A percentile compares a stretch with the other conserved stretches of the same genome.
Evolutionary conservation across 2,113 vertebrate genomes (phyloP).

Genomic region (Phodopus roborovskii): DNA sequence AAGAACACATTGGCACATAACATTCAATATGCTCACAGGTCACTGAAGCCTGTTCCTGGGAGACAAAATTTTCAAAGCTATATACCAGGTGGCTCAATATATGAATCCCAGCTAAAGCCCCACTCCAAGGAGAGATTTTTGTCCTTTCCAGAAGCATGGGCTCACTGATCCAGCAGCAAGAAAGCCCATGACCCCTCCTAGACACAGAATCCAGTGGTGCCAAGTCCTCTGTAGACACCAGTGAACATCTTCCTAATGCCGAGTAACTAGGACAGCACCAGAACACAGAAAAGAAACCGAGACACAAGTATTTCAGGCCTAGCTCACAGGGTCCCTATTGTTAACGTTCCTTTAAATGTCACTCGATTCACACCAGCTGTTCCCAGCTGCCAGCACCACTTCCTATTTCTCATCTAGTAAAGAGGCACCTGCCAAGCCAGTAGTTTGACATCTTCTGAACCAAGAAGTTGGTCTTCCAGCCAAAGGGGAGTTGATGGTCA

Average conservation of each 20-base stretch:
- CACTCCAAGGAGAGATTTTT: neutral
- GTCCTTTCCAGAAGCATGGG: neutral
- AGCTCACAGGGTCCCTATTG: neutral
- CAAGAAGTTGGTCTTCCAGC: neutral
- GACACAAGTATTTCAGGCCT: neutral
- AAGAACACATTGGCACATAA: neutral
- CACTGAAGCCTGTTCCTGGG: neutral
- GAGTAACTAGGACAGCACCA: neutral
- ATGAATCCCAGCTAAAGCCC: neutral
- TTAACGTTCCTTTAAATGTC: conserved; percentile 59
- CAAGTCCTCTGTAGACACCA: neutral
- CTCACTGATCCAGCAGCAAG: neutral
- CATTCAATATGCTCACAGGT: neutral
- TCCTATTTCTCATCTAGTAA: conserved; percentile 46
- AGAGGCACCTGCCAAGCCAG: neutral
- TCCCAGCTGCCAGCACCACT: conserved; percentile 40
- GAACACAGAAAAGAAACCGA: neutral
- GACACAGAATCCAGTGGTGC: neutral
- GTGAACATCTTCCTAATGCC: neutral
- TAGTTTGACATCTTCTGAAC: neutral
- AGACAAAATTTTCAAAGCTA: conserved; percentile 3
- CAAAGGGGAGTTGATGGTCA: neutral
- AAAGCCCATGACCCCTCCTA: neutral
- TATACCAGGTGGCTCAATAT: neutral
- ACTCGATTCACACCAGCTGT: conserved; percentile 62